Conservation (phyloP, 2,888 invertebrate genomes). For the Folsomia manolachei region DNA sequence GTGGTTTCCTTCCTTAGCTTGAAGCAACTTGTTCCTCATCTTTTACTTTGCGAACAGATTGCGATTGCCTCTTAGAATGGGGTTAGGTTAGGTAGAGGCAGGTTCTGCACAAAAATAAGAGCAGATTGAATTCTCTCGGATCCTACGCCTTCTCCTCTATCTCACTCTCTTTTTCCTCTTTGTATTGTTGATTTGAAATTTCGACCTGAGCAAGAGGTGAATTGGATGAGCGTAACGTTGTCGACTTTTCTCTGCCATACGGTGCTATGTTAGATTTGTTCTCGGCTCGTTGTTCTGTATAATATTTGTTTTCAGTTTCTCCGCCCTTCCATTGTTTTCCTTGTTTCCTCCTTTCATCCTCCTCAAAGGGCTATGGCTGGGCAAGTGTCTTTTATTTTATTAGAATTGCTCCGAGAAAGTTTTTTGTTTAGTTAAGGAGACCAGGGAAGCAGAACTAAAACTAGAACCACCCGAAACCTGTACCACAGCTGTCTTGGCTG, state of each 20-base stretch:
- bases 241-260: not conserved
- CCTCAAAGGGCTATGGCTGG: not conserved
- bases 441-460: no score
- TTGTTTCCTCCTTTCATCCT: conserved; percentile 11
- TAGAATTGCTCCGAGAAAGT: conserved; percentile 18
- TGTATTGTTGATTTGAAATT: not conserved
- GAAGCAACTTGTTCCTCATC: not conserved
- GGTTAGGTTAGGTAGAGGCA: not conserved
- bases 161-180: not conserved
- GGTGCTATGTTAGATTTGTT: not conserved
- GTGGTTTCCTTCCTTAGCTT: not conserved
- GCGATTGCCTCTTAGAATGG: no score
- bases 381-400: conserved; percentile 22
- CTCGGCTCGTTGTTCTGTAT: not conserved
- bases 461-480: no score
- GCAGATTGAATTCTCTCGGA: not conserved
- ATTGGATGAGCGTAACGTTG: not conserved
- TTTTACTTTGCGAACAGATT: no score
- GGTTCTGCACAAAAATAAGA: not conserved
- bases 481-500: conserved; percentile 16
- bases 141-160: not conserved
- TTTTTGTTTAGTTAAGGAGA: conserved; percentile 22
- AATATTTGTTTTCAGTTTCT: conserved; percentile 3
- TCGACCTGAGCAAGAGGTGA: not conserved
- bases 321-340: not conserved